These are phyloP conservation scores for Pundamilia nyererei DNA, from an alignment of 2,113 vertebrate genomes.

Conservation along the genomic window DNA sequence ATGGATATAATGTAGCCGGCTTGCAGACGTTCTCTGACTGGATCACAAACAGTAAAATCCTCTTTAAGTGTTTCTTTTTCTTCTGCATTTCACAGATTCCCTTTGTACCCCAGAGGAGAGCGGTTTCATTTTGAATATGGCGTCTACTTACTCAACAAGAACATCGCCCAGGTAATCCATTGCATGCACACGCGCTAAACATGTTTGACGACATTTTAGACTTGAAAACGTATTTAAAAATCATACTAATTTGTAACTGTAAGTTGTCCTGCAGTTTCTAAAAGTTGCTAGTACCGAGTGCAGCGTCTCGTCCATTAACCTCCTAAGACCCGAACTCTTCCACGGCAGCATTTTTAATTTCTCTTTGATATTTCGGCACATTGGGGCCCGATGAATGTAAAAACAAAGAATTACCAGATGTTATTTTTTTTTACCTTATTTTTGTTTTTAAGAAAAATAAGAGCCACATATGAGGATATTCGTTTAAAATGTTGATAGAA, in stretches of 20 bases:
- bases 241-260: not conserved
- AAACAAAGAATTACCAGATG: not conserved
- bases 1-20: not conserved
- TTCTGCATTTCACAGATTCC: conserved; percentile 78
- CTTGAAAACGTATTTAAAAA: not conserved
- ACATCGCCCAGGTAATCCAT: conserved; percentile 90
- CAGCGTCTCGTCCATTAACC: fast-evolving
- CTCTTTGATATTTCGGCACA: fast-evolving
- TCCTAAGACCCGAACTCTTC: fast-evolving
- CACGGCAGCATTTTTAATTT: fast-evolving
- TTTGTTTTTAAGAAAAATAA: not conserved
- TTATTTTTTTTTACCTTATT: not conserved
- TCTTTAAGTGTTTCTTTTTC: not conserved
- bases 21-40: not conserved
- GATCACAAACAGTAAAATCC: not conserved
- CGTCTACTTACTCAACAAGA: conserved; percentile 98
- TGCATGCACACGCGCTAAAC: not conserved
- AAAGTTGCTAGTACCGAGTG: not conserved
- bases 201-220: not conserved
- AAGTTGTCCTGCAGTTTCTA: not conserved
- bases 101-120: conserved; percentile 90
- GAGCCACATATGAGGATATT: not conserved
- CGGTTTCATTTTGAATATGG: conserved; percentile 97
- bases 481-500: not conserved
- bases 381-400: fast-evolving